Conservation (phyloP, 2,888 invertebrate species). For the Chloroclysta siterata region DNA sequence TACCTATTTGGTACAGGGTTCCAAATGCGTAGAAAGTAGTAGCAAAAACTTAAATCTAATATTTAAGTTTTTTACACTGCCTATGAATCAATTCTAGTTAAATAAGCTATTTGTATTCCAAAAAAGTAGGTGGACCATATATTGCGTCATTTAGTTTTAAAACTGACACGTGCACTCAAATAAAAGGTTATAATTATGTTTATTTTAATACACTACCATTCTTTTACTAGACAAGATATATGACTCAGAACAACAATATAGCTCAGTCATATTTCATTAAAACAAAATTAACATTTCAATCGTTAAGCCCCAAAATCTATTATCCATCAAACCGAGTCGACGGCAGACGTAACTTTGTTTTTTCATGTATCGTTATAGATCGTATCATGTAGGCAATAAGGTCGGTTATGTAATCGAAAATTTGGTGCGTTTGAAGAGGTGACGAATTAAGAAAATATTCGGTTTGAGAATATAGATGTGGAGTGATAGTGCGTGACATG, state of each 20-base stretch:
- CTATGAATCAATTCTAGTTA: no score
- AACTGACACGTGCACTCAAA: slow-evolving; percentile 21
- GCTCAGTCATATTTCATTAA: slow-evolving; percentile 25
- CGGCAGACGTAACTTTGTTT: slow-evolving; percentile 23
- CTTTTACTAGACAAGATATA: slow-evolving; percentile 21
- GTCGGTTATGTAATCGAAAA: slow-evolving; percentile 43
- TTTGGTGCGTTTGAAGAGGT: slow-evolving; percentile 60
- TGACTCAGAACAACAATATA: slow-evolving; percentile 28
- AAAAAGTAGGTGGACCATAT: no score
- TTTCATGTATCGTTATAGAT: slow-evolving; percentile 23
- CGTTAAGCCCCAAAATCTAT: slow-evolving; percentile 14
- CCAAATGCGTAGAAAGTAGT: no score
- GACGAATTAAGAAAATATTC: slow-evolving; percentile 82
- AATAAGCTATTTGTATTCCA: no score
- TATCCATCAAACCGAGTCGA: slow-evolving; percentile 17
- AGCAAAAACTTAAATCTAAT: no score
- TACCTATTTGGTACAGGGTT: no score
- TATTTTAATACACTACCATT: slow-evolving; percentile 23
- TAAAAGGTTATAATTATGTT: slow-evolving; percentile 17
- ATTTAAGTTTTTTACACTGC: no score
- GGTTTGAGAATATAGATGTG: slow-evolving; percentile 72
- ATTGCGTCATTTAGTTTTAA: slow-evolving; percentile 20
- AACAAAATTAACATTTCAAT: slow-evolving; percentile 34
- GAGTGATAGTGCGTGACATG: slow-evolving; percentile 76
- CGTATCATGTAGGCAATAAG: slow-evolving; percentile 41